Base-by-base conservation (phyloP, 2,888 invertebrate genomes). In the Adineta ricciae region DNA sequence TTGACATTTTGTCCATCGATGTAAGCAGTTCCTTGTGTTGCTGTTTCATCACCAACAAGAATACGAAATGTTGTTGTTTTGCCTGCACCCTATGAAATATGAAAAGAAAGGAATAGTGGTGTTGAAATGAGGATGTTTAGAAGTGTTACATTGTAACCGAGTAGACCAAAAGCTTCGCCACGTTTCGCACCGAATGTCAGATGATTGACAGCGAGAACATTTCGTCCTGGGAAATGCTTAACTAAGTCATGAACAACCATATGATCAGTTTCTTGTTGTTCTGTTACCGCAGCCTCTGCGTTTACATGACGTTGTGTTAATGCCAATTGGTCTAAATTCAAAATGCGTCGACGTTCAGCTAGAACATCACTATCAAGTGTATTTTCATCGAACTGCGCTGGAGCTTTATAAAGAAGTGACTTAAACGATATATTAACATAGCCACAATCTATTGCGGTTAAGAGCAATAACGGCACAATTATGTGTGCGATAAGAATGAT, bases 41-140 rank as follows among this genome's bases (percentile, higher is more conserved):
- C 24, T 78, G 41, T 9, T 41, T 78, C 78, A n/a, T 78, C 78
- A 24, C 41, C 78, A 38, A 78, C 78, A 78, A 78, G 38, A 24
- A 78, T 78, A 41, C 78, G 78, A 78, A 78, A 78, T 41, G 78
- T 78, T 38, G 78, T 78, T n/a, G 78, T 78, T 78, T 78, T 78
- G 4, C 64, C 64, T 16, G 64, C 64, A 32, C 78, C 78, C 78
- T 41, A 78, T 41, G 9, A 24, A 3, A 78, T 32, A 11, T 21
- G 38, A 1, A 73, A 38, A 73, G 3, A 38, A 38, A 36, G 21
- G 5, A 73, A 38, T 19, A 21, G 19, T 1, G n/a, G n/a, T 3
- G 4, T 32, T 16, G 19, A 38, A 16, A 41, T 32, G 16, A 11
- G 9, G 11, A 24, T 78, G 5, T 78, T 32, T 36, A 2, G 21